A percentile compares a stretch with the other conserved stretches of the same genome.
phyloP scores from a whole-genome alignment of 2,888 invertebrate genomes.

The Drosophila paranaensis region DNA sequence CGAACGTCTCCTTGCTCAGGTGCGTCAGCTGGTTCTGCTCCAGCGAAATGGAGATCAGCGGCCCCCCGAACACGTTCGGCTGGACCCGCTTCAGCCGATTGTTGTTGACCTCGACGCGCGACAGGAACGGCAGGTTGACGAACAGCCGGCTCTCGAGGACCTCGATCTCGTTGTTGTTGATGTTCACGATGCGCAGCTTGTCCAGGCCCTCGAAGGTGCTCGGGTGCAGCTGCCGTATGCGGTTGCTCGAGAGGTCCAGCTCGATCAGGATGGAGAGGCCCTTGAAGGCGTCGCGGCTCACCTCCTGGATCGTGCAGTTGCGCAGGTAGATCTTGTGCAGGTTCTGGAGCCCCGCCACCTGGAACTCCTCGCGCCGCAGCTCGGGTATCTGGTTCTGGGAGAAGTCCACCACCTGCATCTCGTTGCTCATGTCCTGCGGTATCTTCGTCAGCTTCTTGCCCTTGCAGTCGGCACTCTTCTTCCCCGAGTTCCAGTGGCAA shows the following conservation, averaged over 20 bases:
- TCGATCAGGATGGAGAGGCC: slow-evolving; percentile 92
- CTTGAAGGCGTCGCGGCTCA: slow-evolving; percentile 91
- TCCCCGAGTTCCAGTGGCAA: slow-evolving; percentile 94
- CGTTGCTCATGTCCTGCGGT: slow-evolving; percentile 90
- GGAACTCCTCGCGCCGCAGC: slow-evolving; percentile 89
- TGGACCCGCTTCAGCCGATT: slow-evolving; percentile 90
- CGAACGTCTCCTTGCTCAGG: slow-evolving; percentile 88
- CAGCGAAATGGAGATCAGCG: slow-evolving; percentile 89
- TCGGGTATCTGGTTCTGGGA: slow-evolving; percentile 89
- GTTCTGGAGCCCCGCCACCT: slow-evolving; percentile 89
- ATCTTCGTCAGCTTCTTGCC: slow-evolving; percentile 88
- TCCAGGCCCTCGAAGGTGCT: slow-evolving; percentile 90
- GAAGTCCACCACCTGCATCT: slow-evolving; percentile 90
- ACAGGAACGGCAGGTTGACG: slow-evolving; percentile 89
- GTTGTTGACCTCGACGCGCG: slow-evolving; percentile 91
- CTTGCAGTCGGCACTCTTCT: slow-evolving; percentile 93
- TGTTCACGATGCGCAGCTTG: slow-evolving; percentile 89
- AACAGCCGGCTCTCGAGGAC: slow-evolving; percentile 91
- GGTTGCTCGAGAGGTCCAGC: slow-evolving; percentile 92
- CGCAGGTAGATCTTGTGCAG: slow-evolving; percentile 92
- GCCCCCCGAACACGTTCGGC: slow-evolving; percentile 89
- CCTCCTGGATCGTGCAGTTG: slow-evolving; percentile 89
- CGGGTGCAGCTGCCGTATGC: slow-evolving; percentile 88
- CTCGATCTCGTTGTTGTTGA: slow-evolving; percentile 91
- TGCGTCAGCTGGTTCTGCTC: slow-evolving; percentile 90